Conservation (phyloP, 2,888 invertebrate species). For the Pristionchus exspectatus region DNA sequence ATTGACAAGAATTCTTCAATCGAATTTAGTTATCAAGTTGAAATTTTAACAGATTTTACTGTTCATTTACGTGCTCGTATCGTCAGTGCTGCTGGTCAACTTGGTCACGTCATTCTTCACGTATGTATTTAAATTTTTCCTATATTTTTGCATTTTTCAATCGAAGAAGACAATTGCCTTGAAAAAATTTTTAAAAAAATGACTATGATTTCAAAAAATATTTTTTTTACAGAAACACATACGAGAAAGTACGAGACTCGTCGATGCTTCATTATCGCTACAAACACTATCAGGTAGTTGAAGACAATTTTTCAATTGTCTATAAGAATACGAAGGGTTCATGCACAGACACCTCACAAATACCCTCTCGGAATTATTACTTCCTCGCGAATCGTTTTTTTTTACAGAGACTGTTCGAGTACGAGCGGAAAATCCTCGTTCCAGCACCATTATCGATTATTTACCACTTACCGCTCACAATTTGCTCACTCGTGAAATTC, state of each 20-base stretch:
- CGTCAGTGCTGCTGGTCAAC: constrained; percentile 65
- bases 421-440: not conserved
- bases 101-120: constrained; percentile 66
- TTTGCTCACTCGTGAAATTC: not conserved
- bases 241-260: constrained; percentile 63
- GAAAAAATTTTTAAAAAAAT: not conserved
- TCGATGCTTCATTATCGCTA: constrained; percentile 66
- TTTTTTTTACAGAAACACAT: constrained; percentile 61
- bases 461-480: not conserved
- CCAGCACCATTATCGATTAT: not conserved
- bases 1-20: no score
- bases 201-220: constrained; percentile 9
- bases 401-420: not conserved
- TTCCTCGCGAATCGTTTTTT: no score
- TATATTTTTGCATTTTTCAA: not conserved
- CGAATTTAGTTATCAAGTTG: no score
- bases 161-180: no score
- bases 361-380: no score
- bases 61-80: constrained; percentile 65
- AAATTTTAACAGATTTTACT: constrained; percentile 58
- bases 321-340: no score
- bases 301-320: no score
- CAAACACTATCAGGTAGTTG: constrained; percentile 59
- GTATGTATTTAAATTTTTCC: constrained; percentile 45
- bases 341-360: no score